These are phyloP conservation scores for Tridacna crocea DNA, from an alignment of 2,888 invertebrate species.

Conservation along the genomic window DNA sequence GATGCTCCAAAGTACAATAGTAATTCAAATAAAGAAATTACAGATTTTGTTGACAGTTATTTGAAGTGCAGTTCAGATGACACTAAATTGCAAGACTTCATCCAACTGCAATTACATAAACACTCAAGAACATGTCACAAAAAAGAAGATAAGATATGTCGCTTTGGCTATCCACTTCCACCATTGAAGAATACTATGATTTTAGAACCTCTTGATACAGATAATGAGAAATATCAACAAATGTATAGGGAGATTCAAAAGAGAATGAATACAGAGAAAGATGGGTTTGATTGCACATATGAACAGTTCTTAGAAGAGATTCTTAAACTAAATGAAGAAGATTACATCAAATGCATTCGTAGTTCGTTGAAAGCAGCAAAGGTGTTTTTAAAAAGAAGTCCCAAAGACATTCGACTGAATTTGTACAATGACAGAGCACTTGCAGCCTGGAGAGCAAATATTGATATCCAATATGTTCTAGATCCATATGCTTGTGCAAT, in stretches of 20 bases:
- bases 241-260: constrained; percentile 27
- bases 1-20: constrained; percentile 1
- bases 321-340: constrained; percentile 35
- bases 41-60: constrained; percentile 11
- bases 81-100: constrained; percentile 23
- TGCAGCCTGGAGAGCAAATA: constrained; percentile 18
- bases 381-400: constrained; percentile 53
- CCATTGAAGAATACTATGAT: constrained; percentile 15
- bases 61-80: constrained; percentile 17
- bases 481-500: constrained; percentile 13
- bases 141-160: constrained; percentile 27
- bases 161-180: constrained; percentile 40
- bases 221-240: constrained; percentile 14
- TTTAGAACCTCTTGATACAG: constrained; percentile 37
- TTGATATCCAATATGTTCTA: constrained; percentile 1
- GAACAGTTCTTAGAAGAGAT: constrained; percentile 37
- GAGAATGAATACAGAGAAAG: constrained; percentile 35
- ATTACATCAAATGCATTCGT: constrained; percentile 46
- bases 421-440: constrained; percentile 33
- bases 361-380: constrained; percentile 40
- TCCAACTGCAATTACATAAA: constrained; percentile 47
- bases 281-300: constrained; percentile 36
- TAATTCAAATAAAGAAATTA: constrained; percentile 7
- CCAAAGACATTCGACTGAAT: constrained; percentile 49
- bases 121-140: constrained; percentile 48